phyloP scores from a whole-genome alignment of 1,140 invertebrate species.

The Atta cephalotes region DNA sequence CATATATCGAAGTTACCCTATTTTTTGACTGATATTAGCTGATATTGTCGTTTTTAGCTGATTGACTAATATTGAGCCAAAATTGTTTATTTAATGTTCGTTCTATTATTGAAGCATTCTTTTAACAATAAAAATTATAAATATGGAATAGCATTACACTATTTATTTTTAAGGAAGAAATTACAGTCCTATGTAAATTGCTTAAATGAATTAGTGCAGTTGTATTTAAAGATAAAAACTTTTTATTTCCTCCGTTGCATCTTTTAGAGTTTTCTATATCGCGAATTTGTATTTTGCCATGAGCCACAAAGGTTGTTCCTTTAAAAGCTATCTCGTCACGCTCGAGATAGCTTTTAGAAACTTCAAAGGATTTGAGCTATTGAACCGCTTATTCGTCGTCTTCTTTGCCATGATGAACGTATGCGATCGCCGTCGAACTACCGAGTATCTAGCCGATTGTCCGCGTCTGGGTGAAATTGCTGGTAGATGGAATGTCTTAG shows the following conservation, averaged over 20 bases:
- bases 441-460: slow-evolving; percentile 64
- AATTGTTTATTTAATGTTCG: too few relatives aligned
- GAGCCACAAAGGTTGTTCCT: slow-evolving; percentile 29
- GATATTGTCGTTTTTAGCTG: too few relatives aligned
- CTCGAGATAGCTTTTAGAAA: slow-evolving; percentile 80
- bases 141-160: not conserved
- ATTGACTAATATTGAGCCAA: too few relatives aligned
- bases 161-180: not conserved
- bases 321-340: slow-evolving; percentile 6
- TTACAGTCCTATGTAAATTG: not conserved
- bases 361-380: slow-evolving; percentile 80
- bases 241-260: slow-evolving; percentile 10
- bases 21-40: too few relatives aligned
- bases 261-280: slow-evolving; percentile 4
- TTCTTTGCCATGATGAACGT: slow-evolving; percentile 61
- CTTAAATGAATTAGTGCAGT: not conserved
- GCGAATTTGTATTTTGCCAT: slow-evolving; percentile 25
- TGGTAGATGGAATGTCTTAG: slow-evolving; percentile 68
- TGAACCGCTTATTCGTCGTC: slow-evolving; percentile 66
- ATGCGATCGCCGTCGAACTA: slow-evolving; percentile 50
- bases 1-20: too few relatives aligned
- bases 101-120: too few relatives aligned
- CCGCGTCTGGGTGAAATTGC: slow-evolving; percentile 53
- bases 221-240: slow-evolving; percentile 11
- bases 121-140: too few relatives aligned